phyloP scores from a whole-genome alignment of 2,888 invertebrate genomes.

The Malacosoma neustria region DNA sequence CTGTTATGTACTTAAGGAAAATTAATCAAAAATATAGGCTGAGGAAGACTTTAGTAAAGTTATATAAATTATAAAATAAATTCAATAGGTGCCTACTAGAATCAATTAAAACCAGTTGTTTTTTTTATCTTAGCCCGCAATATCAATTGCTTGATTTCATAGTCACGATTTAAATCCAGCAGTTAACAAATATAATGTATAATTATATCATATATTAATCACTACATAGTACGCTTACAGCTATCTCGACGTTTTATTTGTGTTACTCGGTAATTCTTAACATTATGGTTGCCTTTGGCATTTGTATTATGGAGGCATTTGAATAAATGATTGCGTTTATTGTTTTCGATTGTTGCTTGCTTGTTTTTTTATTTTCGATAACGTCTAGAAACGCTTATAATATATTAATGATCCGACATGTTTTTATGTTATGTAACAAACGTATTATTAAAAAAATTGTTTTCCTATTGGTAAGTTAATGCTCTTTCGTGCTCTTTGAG shows the following conservation, averaged over 20 bases:
- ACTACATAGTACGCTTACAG: constrained; percentile 22
- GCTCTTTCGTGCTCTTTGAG: no score
- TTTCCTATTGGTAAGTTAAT: no score
- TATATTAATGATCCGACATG: no score
- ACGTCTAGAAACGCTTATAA: no score
- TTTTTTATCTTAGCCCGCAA: constrained; percentile 4
- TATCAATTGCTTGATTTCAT: constrained; percentile 14
- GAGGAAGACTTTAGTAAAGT: no score
- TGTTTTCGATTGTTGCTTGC: neutral
- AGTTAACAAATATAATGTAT: constrained; percentile 32
- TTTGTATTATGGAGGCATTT: neutral
- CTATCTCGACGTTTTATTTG: constrained; percentile 19
- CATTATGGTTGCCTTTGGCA: constrained; percentile 24
- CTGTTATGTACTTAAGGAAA: no score
- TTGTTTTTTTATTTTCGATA: neutral
- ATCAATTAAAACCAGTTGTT: neutral
- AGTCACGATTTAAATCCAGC: constrained; percentile 28
- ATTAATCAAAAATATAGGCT: no score
- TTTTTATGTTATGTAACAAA: no score
- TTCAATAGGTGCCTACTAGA: neutral
- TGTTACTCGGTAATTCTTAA: constrained; percentile 20
- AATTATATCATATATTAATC: constrained; percentile 32
- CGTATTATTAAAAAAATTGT: no score
- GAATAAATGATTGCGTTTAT: neutral
- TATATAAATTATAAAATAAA: no score